Base-by-base conservation (phyloP, 2,888 invertebrate species). In the Caradrina clavipalpis region DNA sequence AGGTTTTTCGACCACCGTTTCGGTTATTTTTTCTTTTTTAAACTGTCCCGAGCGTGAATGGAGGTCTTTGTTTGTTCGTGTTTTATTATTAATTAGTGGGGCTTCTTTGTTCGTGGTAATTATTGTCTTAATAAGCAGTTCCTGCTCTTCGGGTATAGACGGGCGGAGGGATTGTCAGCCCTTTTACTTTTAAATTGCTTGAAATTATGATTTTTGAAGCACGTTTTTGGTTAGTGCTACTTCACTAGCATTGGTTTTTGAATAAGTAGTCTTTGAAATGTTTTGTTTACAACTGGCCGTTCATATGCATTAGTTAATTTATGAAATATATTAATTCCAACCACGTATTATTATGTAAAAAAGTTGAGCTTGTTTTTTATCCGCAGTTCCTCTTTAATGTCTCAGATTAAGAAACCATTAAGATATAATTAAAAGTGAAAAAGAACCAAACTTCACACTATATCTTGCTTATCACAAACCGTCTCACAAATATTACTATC, bases 41-140 rank as follows among this genome's bases (percentile, higher is more conserved):
- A 90, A 91, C 93, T 92, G 95, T 93, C 93, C 93, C 91, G 91
- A 92, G 93, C 94, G 92, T 95, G 95, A 95, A 95, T 95, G 92
- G 94, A 89, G 90, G 89, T 89, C 93, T 94, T 96, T 96, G 95
- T 95, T 95, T 95, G 94, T 92, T 93, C 93, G 93, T 95, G 95
- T 95, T 95, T 96, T 96, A 95, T 96, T 96, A 96, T 95, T 96
- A 96, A 95, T 96, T 96, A 96, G 95, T 95, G 95, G 91, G 88
- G 91, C 90, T 90, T 91, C 93, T 94, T 96, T 96, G 96, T 96
- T 93, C 93, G 92, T 95, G 95, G 96, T 92, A 96, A 96, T 96
- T 95, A 96, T 96, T 95, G 95, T 95, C 94, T 94, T 95, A 96
- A 95, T 96, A 95, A 95, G 95, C 94, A 94, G 95, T 95, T 95